A percentile compares a stretch with the other conserved stretches of the same genome.
Conservation (phyloP, 2,797 vertebrate genomes). For the Myotis pilosus region DNA sequence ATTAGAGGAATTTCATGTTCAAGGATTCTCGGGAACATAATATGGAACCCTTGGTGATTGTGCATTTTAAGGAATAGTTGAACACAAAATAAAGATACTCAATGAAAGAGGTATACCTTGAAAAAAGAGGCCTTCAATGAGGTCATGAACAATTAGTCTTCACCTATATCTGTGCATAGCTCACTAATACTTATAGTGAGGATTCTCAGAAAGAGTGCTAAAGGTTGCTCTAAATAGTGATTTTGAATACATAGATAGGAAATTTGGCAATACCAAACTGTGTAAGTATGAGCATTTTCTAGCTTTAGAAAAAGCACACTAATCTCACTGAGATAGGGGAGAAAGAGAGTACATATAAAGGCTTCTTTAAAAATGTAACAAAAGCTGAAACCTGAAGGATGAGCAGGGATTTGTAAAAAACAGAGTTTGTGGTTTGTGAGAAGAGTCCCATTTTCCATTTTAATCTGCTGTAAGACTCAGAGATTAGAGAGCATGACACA, state of each 20-base stretch:
- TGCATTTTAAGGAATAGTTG: background rate
- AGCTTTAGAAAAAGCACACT: background rate
- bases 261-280: background rate
- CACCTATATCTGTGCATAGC: background rate
- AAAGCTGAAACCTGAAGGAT: background rate
- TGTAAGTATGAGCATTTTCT: background rate
- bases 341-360: background rate
- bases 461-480: background rate
- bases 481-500: background rate
- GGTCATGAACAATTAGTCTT: background rate
- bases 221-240: background rate
- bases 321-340: background rate
- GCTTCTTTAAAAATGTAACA: background rate
- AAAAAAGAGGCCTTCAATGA: background rate
- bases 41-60: background rate
- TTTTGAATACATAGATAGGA: background rate
- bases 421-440: background rate
- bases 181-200: background rate
- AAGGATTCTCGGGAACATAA: background rate
- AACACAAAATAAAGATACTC: constrained; percentile 1
- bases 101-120: background rate
- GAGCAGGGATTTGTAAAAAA: background rate
- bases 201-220: background rate
- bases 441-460: background rate
- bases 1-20: background rate